A percentile compares a stretch with the other conserved stretches of the same genome.
These are phyloP conservation scores for Muscicapa adusta DNA, from an alignment of 2,113 vertebrate species.

Conservation along the genomic window DNA sequence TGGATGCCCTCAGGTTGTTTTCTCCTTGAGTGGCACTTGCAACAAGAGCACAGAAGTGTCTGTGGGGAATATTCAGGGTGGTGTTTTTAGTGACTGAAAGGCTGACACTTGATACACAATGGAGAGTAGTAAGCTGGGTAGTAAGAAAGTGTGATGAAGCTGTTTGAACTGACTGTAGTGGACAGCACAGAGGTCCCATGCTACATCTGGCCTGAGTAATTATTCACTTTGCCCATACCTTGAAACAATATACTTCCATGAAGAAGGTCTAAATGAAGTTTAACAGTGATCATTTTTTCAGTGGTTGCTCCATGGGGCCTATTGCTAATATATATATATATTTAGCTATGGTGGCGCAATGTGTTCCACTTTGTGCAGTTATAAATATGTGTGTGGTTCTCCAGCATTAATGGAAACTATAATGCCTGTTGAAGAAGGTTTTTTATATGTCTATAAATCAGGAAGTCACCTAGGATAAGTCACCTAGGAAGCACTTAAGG, in stretches of 20 bases:
- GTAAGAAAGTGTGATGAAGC: neutral
- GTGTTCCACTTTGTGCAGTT: neutral
- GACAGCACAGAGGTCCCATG: neutral
- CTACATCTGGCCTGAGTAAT: neutral
- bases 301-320: neutral
- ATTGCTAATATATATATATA: neutral
- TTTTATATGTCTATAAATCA: neutral
- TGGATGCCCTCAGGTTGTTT: neutral
- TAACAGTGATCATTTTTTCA: neutral
- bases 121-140: neutral
- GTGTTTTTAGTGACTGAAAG: neutral
- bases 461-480: neutral
- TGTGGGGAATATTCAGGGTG: neutral
- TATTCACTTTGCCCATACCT: neutral
- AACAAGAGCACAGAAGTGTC: neutral
- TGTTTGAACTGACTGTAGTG: neutral
- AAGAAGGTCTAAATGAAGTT: neutral
- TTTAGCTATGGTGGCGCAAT: neutral
- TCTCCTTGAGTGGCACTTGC: neutral
- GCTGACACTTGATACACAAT: neutral
- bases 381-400: neutral
- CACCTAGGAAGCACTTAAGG: neutral
- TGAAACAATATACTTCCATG: neutral
- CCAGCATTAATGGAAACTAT: neutral
- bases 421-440: neutral